Conservation (phyloP, 2,888 invertebrate species). For the Stenotaenia linearis region DNA sequence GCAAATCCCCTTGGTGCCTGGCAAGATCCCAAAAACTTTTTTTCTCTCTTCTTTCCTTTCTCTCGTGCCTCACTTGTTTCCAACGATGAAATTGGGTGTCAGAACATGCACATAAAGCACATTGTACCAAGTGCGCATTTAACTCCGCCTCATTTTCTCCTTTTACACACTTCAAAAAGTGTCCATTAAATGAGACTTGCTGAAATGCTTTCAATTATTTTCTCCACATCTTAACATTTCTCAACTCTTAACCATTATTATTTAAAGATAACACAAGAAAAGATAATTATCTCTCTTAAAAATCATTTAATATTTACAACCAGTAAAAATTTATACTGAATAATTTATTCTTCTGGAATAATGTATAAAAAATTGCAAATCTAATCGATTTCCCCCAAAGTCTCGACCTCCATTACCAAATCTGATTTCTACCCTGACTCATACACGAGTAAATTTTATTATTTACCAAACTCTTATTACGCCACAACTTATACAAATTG, state of each 20-base stretch:
- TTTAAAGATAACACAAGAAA: too few relatives aligned
- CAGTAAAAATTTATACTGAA: too few relatives aligned
- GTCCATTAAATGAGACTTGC: background rate
- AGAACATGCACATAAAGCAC: conserved; percentile 19
- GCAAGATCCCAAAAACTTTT: conserved; percentile 7
- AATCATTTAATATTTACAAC: too few relatives aligned
- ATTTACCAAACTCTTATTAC: conserved; percentile 15
- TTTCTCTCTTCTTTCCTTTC: background rate
- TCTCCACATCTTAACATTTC: background rate
- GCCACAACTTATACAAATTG: background rate
- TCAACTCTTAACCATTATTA: background rate
- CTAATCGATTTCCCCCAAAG: background rate
- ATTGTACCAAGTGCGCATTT: conserved; percentile 11
- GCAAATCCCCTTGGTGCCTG: conserved; percentile 4
- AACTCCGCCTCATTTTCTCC: conserved; percentile 11
- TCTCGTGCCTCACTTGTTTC: conserved; percentile 10
- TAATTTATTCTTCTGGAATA: too few relatives aligned
- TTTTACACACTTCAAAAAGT: conserved; percentile 12
- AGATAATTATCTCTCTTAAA: too few relatives aligned
- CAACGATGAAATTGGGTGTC: conserved; percentile 19
- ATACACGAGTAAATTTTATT: background rate
- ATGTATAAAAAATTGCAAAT: conserved; percentile 1
- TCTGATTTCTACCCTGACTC: background rate
- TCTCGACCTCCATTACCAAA: background rate
- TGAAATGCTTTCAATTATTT: background rate